Conservation (phyloP, 2,888 invertebrate genomes). For the Nephrotoma flavescens region DNA sequence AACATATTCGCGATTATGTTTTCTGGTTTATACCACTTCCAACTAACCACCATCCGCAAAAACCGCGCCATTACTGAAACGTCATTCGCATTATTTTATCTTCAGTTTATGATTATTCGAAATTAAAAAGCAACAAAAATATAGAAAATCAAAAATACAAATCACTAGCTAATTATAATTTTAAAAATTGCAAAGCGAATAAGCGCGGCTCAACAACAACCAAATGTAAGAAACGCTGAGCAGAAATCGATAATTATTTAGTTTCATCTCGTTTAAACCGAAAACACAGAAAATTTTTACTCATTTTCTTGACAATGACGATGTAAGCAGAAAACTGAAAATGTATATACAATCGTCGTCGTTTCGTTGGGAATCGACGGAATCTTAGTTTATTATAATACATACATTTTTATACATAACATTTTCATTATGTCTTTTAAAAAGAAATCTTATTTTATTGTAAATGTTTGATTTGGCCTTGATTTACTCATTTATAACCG, state of each 20-base stretch:
- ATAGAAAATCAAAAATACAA: neutral
- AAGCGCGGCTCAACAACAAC: neutral
- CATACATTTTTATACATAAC: too few species aligned
- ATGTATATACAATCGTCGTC: too few species aligned
- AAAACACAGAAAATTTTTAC: too few species aligned
- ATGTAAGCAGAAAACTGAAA: too few species aligned
- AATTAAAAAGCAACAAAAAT: neutral
- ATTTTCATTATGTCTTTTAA: too few species aligned
- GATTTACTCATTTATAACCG: too few species aligned
- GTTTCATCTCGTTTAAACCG: neutral
- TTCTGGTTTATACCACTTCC: neutral
- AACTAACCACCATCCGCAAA: neutral
- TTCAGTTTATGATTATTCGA: neutral
- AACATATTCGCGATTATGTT: neutral
- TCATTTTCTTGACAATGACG: too few species aligned
- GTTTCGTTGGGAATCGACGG: too few species aligned
- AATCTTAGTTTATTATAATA: too few species aligned
- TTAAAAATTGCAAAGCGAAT: neutral
- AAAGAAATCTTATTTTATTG: too few species aligned
- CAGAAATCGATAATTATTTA: neutral
- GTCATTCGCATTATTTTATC: neutral
- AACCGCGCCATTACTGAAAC: neutral
- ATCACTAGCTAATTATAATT: neutral
- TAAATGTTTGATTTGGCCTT: too few species aligned
- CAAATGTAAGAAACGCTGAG: neutral